Base-by-base conservation (phyloP, 1,140 invertebrate species). In the Solenopsis fugax region DNA sequence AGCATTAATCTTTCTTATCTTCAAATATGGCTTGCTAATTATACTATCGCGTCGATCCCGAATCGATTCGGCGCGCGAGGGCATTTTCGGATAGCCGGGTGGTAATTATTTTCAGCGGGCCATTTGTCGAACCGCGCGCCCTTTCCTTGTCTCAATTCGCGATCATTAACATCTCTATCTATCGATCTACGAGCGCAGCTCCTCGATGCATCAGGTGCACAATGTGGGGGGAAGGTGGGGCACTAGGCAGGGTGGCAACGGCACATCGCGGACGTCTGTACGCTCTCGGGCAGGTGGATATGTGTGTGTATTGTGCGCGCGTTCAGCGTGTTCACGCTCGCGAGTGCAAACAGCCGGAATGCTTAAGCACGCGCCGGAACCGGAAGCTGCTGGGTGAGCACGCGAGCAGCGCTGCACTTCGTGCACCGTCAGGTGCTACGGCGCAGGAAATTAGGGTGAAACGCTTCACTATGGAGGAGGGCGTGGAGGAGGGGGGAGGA, bases 151-250 rank as follows among this genome's bases (percentile, higher is more conserved):
- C 90, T 93, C 92, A 93, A 94, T 94, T 92, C 92, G 88, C 88
- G 71, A 87, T 90, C 87, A 91, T 94, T 93, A 93, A 90, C 80
- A 89, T 90, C 81, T 80, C 41, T 94, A 93, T 94, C 93, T 78
- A 54, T 18, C 69, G 88, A 94, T 94, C 93, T 92, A 92, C 92
- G 87, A 77, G 50, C 82, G 85, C 86, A 91, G 90, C 91, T 87
- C 75, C 80, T 86, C 89, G 72, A 89, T 86, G 91, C 92, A 92
- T 94, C 94, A 94, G 93, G 94, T 94, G 94, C 91, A 91, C 92
- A 90, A 87, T 82, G 71, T n/a, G 13, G 54, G 18, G 67, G 4
- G 65, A 24, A 45, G 52, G 41, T 10, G 21, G 45, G 45, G 41
- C 18, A 45, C 41, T 21, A 50, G 29, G 62, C 21, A 71, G 62